Percentiles rank a stretch among this genome's conserved stretches.
These are phyloP conservation scores for Sicus ferrugineus DNA, from an alignment of 2,888 invertebrate species.

Conservation along the genomic window DNA sequence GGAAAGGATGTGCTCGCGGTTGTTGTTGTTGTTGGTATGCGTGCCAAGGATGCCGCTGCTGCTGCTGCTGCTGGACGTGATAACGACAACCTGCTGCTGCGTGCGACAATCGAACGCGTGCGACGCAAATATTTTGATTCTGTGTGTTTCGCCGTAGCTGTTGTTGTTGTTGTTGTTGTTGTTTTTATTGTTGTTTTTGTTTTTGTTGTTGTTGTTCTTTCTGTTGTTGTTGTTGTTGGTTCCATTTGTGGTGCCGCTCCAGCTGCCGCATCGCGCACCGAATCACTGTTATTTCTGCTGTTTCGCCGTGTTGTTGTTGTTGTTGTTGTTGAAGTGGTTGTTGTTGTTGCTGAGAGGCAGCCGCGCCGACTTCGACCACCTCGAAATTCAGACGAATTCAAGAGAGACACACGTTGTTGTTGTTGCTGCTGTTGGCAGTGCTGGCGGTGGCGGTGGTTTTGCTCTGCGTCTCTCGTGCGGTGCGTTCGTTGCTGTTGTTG, in stretches of 20 bases:
- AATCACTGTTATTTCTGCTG: slow-evolving; percentile 9
- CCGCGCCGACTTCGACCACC: no score
- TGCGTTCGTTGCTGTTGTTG: background rate
- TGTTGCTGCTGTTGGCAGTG: slow-evolving; percentile 40
- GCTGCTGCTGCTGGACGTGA: slow-evolving; percentile 35
- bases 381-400: slow-evolving; percentile 5
- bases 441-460: no score
- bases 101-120: background rate
- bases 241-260: slow-evolving; percentile 8
- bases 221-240: slow-evolving; percentile 1
- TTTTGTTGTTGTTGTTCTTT: slow-evolving; percentile 9
- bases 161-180: slow-evolving; percentile 28
- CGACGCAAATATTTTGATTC: slow-evolving; percentile 9
- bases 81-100: background rate
- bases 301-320: slow-evolving; percentile 16
- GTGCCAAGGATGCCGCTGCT: slow-evolving; percentile 37
- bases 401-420: slow-evolving; percentile 34
- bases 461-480: no score
- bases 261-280: background rate
- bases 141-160: slow-evolving; percentile 28
- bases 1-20: background rate
- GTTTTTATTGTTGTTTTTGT: slow-evolving; percentile 24
- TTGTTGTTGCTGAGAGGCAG: slow-evolving; percentile 8
- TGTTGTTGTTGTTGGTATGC: slow-evolving; percentile 33
- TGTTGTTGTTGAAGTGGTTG: slow-evolving; percentile 25